Base-by-base conservation (phyloP, 2,888 invertebrate genomes). In the Epirrhoe alternata region DNA sequence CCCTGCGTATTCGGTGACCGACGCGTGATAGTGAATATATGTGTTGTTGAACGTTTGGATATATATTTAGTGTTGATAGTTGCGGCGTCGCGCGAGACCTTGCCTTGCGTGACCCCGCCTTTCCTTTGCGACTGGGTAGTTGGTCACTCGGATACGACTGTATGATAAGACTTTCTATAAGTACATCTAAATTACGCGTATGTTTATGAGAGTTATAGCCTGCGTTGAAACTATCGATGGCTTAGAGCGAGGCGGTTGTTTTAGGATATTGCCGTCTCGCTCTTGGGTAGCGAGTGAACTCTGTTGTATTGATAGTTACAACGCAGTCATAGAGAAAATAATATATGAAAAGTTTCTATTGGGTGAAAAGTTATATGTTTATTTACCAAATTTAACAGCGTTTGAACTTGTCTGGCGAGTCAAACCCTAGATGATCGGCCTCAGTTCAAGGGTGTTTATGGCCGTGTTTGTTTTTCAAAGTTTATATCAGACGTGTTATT, bases 1-100 rank as follows among this genome's bases (percentile, higher is more conserved):
- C 58, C 62, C 62, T 81, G 77, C 86, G 88, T 86, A 86, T 88
- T 87, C 89, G 87, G 90, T 87, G 90, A 86, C 89, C 89, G 90
- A 88, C 86, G 82, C 77, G 87, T 82, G 88, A 89, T 91, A 92
- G 92, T 92, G 92, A 89, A 91, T 92, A 92, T 92, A 92, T 89
- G 91, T 92, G 90, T 90, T 93, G 93, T 93, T 93, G 93, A 92
- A 92, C 87, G 93, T 92, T 93, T 83, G 86, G 87, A 92, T 89
- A 92, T 87, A 87, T 89, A 86, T 89, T 87, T 90, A 90, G 92
- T 90, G 92, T 92, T 92, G 89, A 88, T 86, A 79, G 86, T 86
- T 70, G 73, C 76, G 77, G 76, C 76, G 77, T 80, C 81, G 77
- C 79, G 82, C 75, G 75, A 77, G 81, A 63, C 35, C 6, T 75